Evolutionary conservation across 2,113 vertebrate species (phyloP), one percentile per base, ranked within the genome.

Genomic region (Gadus chalcogrammus): DNA sequence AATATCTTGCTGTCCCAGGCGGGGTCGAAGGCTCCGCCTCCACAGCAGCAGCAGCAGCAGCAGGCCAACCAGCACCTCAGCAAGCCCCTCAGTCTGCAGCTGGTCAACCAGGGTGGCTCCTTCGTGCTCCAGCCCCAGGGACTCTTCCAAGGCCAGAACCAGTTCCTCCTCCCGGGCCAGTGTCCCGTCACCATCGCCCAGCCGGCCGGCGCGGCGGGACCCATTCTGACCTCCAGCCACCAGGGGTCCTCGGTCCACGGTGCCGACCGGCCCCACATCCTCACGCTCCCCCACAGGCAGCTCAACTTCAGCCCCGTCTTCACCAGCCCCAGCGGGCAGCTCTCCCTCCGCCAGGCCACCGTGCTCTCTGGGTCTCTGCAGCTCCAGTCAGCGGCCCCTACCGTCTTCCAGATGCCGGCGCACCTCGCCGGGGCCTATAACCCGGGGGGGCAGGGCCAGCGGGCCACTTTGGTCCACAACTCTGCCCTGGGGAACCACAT

Each of bases 61-160:
- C 77, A 16, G 13, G 64, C 69, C 4, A 5, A 64, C 38, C 79
- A 84, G 74, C 83, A 82, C 63, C 82, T 92, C 59, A 79, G 73
- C 64, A 93, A 93, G 71, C 88, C 88, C 0, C 82, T 93, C 77
- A 92, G 90, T 80, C 82, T 93, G 62, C 92, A 92, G 82, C 79
- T 93, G 38, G 80, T 93, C 73, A 92, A 92, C 85, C 92, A 92
- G 73, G 90, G 88, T 0, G 90, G 91, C 71, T 91, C 92, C 81
- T 92, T 93, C 3, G 85, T 93, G 76, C 87, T 93, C n/a, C 92
- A 93, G 81, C 92, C 90, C 79, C 92, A 92, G 77, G 88, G 90
- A 80, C 86, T 93, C 69, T 91, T 93, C 79, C 91, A 89, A 69
- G 88, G 90, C 53, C 90, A 91, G 56, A 91, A 89, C 78, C 92